phyloP scores from a whole-genome alignment of 2,888 invertebrate genomes.

The Halictus ligatus region DNA sequence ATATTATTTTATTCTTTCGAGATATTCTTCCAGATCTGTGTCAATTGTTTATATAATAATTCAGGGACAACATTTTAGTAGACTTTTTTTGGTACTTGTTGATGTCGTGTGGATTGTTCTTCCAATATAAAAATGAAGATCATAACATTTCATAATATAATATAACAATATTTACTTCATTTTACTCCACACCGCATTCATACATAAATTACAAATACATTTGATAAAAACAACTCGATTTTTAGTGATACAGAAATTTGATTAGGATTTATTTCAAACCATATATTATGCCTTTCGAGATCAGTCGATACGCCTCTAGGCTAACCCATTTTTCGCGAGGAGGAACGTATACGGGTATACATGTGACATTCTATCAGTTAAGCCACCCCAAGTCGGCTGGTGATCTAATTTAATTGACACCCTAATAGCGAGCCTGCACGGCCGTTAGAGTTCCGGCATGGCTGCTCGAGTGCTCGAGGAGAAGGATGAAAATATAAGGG shows the following conservation, averaged over 20 bases:
- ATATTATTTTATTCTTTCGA: not conserved
- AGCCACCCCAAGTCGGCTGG: constrained; percentile 74
- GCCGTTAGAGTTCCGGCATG: constrained; percentile 73
- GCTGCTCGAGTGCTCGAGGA: constrained; percentile 64
- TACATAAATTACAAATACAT: not conserved
- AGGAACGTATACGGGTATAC: constrained; percentile 42
- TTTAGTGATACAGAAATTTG: not conserved
- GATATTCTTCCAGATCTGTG: too few species aligned
- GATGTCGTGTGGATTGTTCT: too few species aligned
- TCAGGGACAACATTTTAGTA: too few species aligned
- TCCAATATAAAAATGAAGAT: too few species aligned
- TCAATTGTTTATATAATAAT: too few species aligned
- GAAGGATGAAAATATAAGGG: constrained; percentile 81
- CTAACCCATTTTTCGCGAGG: constrained; percentile 49
- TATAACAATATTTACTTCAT: not conserved
- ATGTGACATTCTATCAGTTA: constrained; percentile 74
- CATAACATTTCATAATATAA: not conserved
- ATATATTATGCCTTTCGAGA: not conserved
- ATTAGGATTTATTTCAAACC: not conserved
- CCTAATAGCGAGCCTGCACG: constrained; percentile 80
- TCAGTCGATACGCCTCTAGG: constrained; percentile 13
- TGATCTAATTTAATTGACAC: constrained; percentile 84
- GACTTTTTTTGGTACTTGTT: too few species aligned
- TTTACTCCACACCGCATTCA: not conserved
- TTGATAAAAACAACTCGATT: not conserved